Percentiles rank a stretch among this genome's conserved stretches.
These are phyloP conservation scores for Leptocoma aspasia DNA, from an alignment of 2,113 vertebrate genomes.

Conservation along the genomic window DNA sequence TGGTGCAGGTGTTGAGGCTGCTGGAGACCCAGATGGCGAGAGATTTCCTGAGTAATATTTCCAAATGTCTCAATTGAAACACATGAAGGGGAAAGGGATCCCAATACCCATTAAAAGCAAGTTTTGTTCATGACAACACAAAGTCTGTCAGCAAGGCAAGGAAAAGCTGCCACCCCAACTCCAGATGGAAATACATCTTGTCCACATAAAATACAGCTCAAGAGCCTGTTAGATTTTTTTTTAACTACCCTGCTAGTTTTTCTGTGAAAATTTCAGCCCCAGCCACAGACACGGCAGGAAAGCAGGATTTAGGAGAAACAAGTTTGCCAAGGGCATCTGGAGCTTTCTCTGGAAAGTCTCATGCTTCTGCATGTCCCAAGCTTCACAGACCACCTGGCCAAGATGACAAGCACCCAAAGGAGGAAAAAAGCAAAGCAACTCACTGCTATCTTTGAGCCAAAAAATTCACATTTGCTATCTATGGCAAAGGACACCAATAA, in stretches of 20 bases:
- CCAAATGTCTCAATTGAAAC: not conserved
- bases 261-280: not conserved
- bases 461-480: not conserved
- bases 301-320: not conserved
- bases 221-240: not conserved
- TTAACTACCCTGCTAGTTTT: not conserved
- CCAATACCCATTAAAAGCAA: not conserved
- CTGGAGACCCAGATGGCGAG: not conserved
- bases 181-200: not conserved
- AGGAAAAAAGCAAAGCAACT: not conserved
- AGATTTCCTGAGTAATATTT: not conserved
- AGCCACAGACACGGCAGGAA: not conserved
- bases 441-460: not conserved
- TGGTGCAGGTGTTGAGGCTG: not conserved
- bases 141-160: not conserved
- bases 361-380: not conserved
- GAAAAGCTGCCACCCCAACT: not conserved
- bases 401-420: not conserved
- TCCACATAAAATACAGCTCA: not conserved
- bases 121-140: not conserved
- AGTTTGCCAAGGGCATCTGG: not conserved
- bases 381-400: not conserved
- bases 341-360: not conserved
- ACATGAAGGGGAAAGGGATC: not conserved
- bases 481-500: not conserved